Base-by-base conservation (phyloP, 2,888 invertebrate species). In the Pegoplata infirma region DNA sequence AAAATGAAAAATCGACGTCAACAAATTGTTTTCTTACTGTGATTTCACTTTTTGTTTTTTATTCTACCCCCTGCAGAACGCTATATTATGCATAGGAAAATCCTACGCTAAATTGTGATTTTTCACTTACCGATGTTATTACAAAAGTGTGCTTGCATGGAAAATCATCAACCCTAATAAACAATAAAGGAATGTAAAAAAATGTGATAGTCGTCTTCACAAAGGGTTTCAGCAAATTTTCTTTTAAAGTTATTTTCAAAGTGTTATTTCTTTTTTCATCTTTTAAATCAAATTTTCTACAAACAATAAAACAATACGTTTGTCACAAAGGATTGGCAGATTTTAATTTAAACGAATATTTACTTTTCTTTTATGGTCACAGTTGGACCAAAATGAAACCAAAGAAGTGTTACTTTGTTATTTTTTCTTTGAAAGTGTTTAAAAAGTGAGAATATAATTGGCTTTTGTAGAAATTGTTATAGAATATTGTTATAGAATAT, bases 211-310 rank as follows among this genome's bases (percentile, higher is more conserved):
- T n/a, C 19, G 7, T 46, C 7, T 53, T 12, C 4, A 36, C 17
- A 76, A 63, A 76, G 12, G 47, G 51, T 32, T 53, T 12, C 21
- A 56, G 49, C 56, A 66, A 61, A 66, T 58, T 76, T 81, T 76
- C 40, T 71, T 63, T 71, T 73, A 55, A 69, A 79, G 58, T 73
- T 81, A 74, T 63, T 76, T 68, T 73, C 72, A 81, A 78, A 78
- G 78, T 72, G 78, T 76, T n/a, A n/a, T n/a, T n/a, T n/a, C n/a
- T 61, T 81, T 79, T 32, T 76, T 74, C 76, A 73, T 56, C 56
- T 66, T 61, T 69, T 40, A 69, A 67, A 74, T 73, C 53, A 69
- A 64, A 66, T 49, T n/a, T 12, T 14, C 21, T n/a, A 2, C 36
- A 40, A 55, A 68, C 68, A 76, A 76, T 66, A 12, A n/a, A 74